Evolutionary conservation across 92 coral and sea anemone species (phyloP), one percentile per base, ranked within the genome.

Genomic region (Phenganax stokvisi): DNA sequence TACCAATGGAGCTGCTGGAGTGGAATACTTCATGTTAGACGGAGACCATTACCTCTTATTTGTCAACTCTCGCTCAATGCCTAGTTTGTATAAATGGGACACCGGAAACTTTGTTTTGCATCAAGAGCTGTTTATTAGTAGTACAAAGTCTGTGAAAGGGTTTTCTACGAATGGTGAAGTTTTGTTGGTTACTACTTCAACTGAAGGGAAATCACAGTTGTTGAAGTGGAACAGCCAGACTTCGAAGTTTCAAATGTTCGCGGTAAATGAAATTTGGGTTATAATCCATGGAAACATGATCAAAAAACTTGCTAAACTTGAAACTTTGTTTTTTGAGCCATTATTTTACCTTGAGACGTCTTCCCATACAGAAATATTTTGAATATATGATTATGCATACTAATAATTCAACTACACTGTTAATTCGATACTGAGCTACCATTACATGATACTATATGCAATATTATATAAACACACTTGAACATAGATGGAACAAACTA

Each of bases 1-100:
- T 58, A 96, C 99, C 20, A 74, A 79, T 27, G 99, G 97, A 8
- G 90, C 99, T 51, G 67, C 86, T 27, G 99, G 92, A 52, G 97
- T 96, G 27, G 92, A 96, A 73, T 80, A 92, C 86, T 96, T 96
- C 75, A 63, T 75, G 75, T 77, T 85, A 16, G 77, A 79, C 71
- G 96, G 91, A 9, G 80, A 86, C 20, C 92, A 90, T 56, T 92
- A 83, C 47, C 84, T 96, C 72, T 86, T 96, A 83, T 92, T 92
- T 74, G 92, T 91, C 0, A 96, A 96, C 84, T 84, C 96, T 51
- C 86, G 82, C 51, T 83, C 91, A 0, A 74, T 84, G 2, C 87
- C 89, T 31, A 81, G 84, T 10, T 76, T 93, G 9, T 88, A 85
- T 74, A 86, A 68, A 57, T 91, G 92, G 98, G 83, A 69, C 64